Conservation (phyloP, 2,888 invertebrate genomes). For the Auanema freiburgensis region DNA sequence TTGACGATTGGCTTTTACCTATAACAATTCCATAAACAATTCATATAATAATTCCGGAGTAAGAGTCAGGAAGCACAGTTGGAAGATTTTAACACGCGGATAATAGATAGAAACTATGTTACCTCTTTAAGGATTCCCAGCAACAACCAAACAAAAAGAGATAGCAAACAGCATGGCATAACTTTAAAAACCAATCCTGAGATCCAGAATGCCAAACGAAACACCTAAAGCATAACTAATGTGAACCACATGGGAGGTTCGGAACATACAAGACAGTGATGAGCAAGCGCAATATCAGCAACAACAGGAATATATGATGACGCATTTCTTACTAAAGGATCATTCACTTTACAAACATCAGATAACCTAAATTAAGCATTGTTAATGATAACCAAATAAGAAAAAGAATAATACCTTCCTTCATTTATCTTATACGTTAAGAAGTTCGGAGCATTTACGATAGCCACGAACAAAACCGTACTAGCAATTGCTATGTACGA, state of each 20-base stretch:
- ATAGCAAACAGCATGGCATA: conserved; percentile 67
- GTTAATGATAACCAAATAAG: conserved; percentile 1
- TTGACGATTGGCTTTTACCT: conserved; percentile 56
- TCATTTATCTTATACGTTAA: conserved; percentile 61
- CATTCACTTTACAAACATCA: conserved; percentile 44
- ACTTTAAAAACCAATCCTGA: conserved; percentile 61
- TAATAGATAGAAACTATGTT: conserved; percentile 5
- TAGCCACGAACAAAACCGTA: conserved; percentile 46
- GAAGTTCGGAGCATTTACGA: conserved; percentile 61
- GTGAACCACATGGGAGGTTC: background rate
- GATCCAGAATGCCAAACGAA: conserved; percentile 63
- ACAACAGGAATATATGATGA: conserved; percentile 59
- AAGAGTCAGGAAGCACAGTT: background rate
- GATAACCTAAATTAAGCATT: conserved; percentile 29
- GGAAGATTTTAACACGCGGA: background rate
- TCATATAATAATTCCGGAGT: background rate
- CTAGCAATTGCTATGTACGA: conserved; percentile 59
- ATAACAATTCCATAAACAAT: background rate
- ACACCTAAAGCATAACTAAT: conserved; percentile 31
- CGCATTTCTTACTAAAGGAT: conserved; percentile 28
- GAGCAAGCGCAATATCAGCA: conserved; percentile 57
- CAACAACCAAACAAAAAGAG: conserved; percentile 66
- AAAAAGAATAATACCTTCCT: conserved; percentile 18
- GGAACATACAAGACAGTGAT: conserved; percentile 40
- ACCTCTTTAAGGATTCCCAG: conserved; percentile 64